phyloP scores from a whole-genome alignment of 2,113 vertebrate genomes.

The Rynchops niger region DNA sequence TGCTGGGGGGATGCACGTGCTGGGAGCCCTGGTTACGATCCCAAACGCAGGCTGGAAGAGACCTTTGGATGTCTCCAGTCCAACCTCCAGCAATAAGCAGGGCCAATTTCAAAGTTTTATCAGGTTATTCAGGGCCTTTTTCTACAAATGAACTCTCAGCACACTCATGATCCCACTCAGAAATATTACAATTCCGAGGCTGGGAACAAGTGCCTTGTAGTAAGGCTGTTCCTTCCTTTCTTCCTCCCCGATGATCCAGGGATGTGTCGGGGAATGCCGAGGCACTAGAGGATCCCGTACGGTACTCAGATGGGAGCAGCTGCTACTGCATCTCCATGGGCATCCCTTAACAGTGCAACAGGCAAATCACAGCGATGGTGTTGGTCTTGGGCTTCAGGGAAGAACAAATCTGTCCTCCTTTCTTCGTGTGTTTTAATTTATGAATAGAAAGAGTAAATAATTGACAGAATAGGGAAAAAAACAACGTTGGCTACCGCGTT shows the following conservation, averaged over 20 bases:
- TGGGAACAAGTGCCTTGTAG: background rate
- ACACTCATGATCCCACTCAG: background rate
- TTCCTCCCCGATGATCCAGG: rapidly evolving
- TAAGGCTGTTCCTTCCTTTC: background rate
- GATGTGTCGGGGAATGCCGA: background rate
- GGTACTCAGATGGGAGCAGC: background rate
- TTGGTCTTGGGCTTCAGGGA: background rate
- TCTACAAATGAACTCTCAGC: background rate
- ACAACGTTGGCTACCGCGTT: background rate
- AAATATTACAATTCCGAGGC: background rate
- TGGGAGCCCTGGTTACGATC: background rate
- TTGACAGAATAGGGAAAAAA: background rate
- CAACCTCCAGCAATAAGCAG: background rate
- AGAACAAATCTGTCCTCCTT: background rate
- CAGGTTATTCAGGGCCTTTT: background rate
- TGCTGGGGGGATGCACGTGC: background rate
- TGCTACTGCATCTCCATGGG: background rate
- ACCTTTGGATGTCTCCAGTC: background rate
- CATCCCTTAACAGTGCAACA: background rate
- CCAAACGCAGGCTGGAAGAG: background rate
- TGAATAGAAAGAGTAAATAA: background rate
- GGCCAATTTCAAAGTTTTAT: background rate
- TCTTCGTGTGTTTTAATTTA: background rate
- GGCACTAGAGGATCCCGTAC: rapidly evolving
- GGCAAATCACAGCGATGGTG: background rate